Evolutionary conservation across 1,140 invertebrate species (phyloP).

Genomic region (Atta cephalotes): DNA sequence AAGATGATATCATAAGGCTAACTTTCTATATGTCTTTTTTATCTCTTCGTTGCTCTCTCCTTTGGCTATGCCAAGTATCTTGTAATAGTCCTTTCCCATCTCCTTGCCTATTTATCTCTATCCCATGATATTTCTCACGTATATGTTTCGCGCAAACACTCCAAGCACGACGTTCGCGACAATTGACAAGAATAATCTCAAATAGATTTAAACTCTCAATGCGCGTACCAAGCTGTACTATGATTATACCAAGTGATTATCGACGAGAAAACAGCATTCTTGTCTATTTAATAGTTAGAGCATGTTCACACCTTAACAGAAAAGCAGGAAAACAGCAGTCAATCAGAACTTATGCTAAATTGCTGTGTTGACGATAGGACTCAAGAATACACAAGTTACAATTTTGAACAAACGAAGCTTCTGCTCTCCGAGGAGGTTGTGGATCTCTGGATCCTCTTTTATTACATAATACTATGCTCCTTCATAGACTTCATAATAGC

Average conservation of each 20-base stretch:
- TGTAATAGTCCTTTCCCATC: constrained; percentile 99
- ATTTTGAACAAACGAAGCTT: too few species aligned
- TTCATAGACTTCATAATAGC: too few species aligned
- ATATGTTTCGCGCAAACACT: not conserved
- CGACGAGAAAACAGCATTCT: not conserved
- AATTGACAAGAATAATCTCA: not conserved
- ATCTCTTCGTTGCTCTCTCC: constrained; percentile 97
- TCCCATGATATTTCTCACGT: not conserved
- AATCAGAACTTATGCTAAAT: too few species aligned
- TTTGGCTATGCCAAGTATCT: constrained; percentile 95
- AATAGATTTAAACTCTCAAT: constrained; percentile 2
- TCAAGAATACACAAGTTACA: too few species aligned
- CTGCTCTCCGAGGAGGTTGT: too few species aligned
- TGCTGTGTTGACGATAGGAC: too few species aligned
- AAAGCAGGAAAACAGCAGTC: too few species aligned
- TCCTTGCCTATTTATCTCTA: constrained; percentile 34
- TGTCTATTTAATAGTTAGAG: too few species aligned
- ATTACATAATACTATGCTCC: too few species aligned
- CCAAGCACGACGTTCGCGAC: not conserved
- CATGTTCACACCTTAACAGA: too few species aligned
- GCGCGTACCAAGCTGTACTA: constrained; percentile 23
- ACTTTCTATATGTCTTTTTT: constrained; percentile 98
- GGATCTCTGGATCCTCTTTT: too few species aligned
- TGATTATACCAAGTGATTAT: not conserved
- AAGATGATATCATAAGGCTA: constrained; percentile 99